phyloP scores from a whole-genome alignment of 1,140 invertebrate genomes.

The Branchinecta lindahli region DNA sequence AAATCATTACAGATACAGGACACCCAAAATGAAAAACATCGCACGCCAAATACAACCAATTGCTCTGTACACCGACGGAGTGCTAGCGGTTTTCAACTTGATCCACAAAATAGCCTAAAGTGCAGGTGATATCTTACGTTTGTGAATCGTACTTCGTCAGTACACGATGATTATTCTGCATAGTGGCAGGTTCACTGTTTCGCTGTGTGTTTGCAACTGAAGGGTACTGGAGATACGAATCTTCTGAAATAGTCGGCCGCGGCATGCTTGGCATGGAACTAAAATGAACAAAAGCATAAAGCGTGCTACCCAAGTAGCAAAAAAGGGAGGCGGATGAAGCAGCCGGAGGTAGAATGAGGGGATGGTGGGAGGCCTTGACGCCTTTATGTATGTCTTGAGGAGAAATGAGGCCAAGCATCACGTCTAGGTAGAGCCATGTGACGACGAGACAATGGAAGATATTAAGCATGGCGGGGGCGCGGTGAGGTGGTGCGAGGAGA shows the following conservation, averaged over 20 bases:
- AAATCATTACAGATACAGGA: too few species aligned
- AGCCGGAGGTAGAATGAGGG: too few species aligned
- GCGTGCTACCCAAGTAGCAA: too few species aligned
- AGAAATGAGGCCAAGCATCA: background rate
- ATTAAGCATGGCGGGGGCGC: too few species aligned
- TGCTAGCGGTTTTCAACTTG: too few species aligned
- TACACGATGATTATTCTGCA: background rate
- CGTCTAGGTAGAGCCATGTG: background rate
- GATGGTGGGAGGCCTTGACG: too few species aligned
- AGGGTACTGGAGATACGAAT: background rate
- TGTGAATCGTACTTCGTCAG: background rate
- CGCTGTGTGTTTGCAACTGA: background rate
- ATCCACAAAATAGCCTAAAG: too few species aligned
- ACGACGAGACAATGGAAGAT: background rate
- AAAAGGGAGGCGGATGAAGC: too few species aligned
- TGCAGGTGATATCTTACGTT: background rate
- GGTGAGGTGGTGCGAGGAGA: too few species aligned
- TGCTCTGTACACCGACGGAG: too few species aligned
- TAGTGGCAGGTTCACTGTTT: background rate
- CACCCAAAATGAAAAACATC: too few species aligned
- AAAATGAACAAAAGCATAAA: background rate
- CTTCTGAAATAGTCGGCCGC: background rate
- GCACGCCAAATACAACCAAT: too few species aligned
- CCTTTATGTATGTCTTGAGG: background rate
- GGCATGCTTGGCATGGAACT: constrained; percentile 1